Base-by-base conservation (phyloP, 2,888 invertebrate species). In the Ichneumon xanthorius region DNA sequence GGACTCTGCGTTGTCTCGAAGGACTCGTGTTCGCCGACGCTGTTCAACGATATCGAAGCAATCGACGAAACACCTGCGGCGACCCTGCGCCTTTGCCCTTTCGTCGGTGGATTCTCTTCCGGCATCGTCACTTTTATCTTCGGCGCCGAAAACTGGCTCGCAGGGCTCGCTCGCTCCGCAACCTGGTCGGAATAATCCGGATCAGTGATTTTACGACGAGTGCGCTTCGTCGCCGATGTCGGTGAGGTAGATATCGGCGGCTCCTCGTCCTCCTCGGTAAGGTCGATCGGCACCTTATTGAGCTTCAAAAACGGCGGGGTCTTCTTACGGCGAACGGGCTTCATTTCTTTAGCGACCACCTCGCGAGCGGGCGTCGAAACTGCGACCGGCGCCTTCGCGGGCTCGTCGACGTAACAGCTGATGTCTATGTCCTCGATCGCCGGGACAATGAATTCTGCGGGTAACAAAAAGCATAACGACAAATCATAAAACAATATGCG, bases 371-470 rank as follows among this genome's bases (percentile, higher is more conserved):
- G 92, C 0, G 92, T 92, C 4, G 84, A 50, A 65, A 89, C 91
- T 53, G 85, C 58, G 16, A 11, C 72, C 6, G 71, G 65, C 22
- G 80, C 72, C 11, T 33, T 16, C 19, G 14, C 4, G 1, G 77
- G 5, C 3, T 82, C 45, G 37, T 80, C 45, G 0, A 37, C 63
- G 37, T 88, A 90, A n/a, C 82, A 75, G 37, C 14, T 83, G 4
- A 87, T 45, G 22, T 92, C 88, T 16, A 89, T 88, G 5, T 87
- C 78, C 7, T 77, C 75, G 0, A 84, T 14, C 53, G 88, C 81
- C 2, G 91, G 88, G 14, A 92, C 89, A 5, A 84, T 88, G 75
- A 90, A 91, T 40, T 82, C 92, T 91, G 78, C 4, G 84, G 86
- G 19, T 73, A 30, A 30, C 19, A 63, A 16, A 63, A 16, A 11